phyloP scores from a whole-genome alignment of 2,797 vertebrate species.

The Tamandua tetradactyla region DNA sequence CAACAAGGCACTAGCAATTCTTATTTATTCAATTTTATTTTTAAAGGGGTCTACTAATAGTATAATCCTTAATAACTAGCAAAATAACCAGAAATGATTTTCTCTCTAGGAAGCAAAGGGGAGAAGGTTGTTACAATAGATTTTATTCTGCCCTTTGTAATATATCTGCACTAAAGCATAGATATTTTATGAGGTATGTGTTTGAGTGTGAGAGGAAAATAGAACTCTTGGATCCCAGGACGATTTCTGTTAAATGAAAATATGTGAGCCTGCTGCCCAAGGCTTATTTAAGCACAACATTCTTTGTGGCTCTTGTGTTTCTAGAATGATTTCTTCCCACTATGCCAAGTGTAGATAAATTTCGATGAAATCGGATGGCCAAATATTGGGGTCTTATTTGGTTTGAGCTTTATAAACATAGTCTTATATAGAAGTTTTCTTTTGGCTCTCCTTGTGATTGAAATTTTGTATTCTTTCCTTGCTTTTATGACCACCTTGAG shows the following conservation, averaged over 20 bases:
- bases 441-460: conserved; percentile 15
- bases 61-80: not conserved
- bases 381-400: conserved; percentile 8
- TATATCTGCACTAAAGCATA: not conserved
- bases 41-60: not conserved
- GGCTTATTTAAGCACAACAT: not conserved
- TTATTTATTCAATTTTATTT: not conserved
- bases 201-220: conserved; percentile 40
- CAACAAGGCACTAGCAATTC: not conserved
- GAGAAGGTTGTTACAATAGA: not conserved
- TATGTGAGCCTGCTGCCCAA: not conserved
- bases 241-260: conserved; percentile 55
- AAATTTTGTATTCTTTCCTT: conserved; percentile 49
- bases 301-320: not conserved
- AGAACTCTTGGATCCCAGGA: not conserved
- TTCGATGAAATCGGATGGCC: conserved; percentile 4
- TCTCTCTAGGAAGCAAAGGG: not conserved
- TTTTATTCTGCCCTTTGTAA: not conserved
- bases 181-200: not conserved
- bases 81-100: conserved; percentile 6
- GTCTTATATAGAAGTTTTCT: not conserved
- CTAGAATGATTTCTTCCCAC: not conserved
- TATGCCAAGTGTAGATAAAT: not conserved
- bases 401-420: not conserved
- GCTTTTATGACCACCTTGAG: conserved; percentile 32